Evolutionary conservation across 2,888 invertebrate species (phyloP), one percentile per base, ranked within the genome.

Genomic region (Dasysyrphus albostriatus): DNA sequence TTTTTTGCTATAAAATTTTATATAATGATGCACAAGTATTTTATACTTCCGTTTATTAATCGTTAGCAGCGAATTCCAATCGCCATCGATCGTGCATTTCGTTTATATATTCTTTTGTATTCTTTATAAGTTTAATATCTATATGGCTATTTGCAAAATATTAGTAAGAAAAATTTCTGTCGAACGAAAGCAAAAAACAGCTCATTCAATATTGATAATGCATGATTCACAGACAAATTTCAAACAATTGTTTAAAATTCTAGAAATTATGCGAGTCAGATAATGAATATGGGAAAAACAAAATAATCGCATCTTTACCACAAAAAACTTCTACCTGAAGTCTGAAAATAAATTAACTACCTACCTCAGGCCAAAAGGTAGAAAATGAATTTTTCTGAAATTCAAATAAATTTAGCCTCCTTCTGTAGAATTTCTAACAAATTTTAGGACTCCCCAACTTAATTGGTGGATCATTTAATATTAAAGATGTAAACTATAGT

Each of bases 171-270:
- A 1, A 42, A 42, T 42, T 56, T 56, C 56, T 9, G 8, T 32
- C 9, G 56, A 56, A 56, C n/a, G n/a, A 9, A 56, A 56, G 24
- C 24, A 32, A 54, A 29, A 29, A 56, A 56, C 54, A 54, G n/a
- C 32, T n/a, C 3, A 4, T 32, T 32, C 7, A 56, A 56, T 56
- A 56, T 56, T 56, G 56, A 32, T 56, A 32, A 32, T n/a, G 56
- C n/a, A n/a, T 56, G 56, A 56, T 56, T 56, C 56, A 56, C n/a
- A 12, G 29, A 54, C 5, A 56, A 56, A 32, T 2, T 4, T n/a
- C 9, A 56, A 32, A 56, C n/a, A 56, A 56, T 9, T n/a, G n/a
- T 32, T 56, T 32, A 3, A 56, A n/a, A 32, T 56, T 56, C 56
- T 56, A 32, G 4, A 56, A 56, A 56, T n/a, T 56, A 9, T 3